Base-by-base conservation (phyloP, 2,113 vertebrate genomes). In the Copsychus sechellarum region DNA sequence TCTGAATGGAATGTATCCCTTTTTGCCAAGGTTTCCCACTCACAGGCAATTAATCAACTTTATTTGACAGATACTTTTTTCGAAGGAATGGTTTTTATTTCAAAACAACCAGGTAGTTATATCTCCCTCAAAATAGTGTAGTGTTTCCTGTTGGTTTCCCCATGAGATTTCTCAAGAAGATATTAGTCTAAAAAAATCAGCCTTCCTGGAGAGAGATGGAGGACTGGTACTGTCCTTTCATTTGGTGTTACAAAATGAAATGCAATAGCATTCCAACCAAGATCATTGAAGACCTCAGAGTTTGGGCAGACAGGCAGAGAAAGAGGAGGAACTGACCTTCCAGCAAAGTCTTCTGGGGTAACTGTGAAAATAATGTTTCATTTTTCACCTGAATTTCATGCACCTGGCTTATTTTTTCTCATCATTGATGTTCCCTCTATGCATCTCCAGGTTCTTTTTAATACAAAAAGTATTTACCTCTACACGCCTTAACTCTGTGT, bases 401-500 rank as follows among this genome's bases (percentile, higher is more conserved):
- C 11, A 81, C 22, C 21, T 8, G 2, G 5, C 6, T 38, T 60
- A 48, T 61, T n/a, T n/a, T 12, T 1, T 2, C 3, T 47, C 21
- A 38, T 1, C 24, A 6, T 11, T 19, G 19, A 40, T 60, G 15
- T 5, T 77, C 6, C 7, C 5, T 56, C 51, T 76, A 33, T 47
- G 16, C 14, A 21, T 24, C 40, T n/a, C 43, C 22, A 48, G 21
- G 1, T 12, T 64, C 36, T 42, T 34, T 72, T 69, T 19, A 31
- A 34, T 12, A 48, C 36, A 8, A 29, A 66, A n/a, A 2, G 1
- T 33, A 23, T 73, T 57, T 90, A 47, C 22, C 5, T 57, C 25
- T n/a, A 3, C 17, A 5, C 67, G 17, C 21, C 34, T 86, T 64
- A 64, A 51, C 3, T 34, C 74, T 34, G 33, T 31, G 3, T 54